These are phyloP conservation scores for Dioctria rufipes DNA, from an alignment of 2,888 invertebrate genomes.

Conservation along the genomic window DNA sequence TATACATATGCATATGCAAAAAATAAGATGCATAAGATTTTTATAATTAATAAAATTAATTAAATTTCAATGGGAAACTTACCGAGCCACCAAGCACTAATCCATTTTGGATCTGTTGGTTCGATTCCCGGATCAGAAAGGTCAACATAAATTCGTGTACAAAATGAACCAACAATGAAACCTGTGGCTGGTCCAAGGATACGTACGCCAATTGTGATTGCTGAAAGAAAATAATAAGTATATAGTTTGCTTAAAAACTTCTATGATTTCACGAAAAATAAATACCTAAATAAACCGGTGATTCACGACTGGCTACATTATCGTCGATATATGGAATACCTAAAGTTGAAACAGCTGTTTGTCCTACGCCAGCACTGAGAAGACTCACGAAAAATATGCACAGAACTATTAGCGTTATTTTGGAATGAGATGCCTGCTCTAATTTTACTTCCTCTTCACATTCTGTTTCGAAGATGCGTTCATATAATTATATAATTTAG, in stretches of 20 bases:
- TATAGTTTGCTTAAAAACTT: conserved; percentile 11
- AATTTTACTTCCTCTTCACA: conserved; percentile 77
- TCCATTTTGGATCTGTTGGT: conserved; percentile 89
- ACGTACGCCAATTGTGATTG: conserved; percentile 92
- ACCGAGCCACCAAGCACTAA: conserved; percentile 98
- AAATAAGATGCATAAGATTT: no score
- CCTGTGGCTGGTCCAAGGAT: conserved; percentile 93
- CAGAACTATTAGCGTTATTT: conserved; percentile 85
- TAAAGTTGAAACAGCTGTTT: conserved; percentile 92
- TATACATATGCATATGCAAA: no score
- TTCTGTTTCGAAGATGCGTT: conserved; percentile 61
- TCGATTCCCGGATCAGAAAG: conserved; percentile 84
- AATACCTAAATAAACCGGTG: conserved; percentile 91
- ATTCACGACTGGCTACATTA: conserved; percentile 92
- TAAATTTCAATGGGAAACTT: conserved; percentile 67
- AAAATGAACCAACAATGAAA: conserved; percentile 90
- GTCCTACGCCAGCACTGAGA: conserved; percentile 91
- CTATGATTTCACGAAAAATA: conserved; percentile 66
- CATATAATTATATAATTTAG: conserved; percentile 28
- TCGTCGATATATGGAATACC: conserved; percentile 96
- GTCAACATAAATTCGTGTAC: conserved; percentile 90
- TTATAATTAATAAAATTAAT: no score
- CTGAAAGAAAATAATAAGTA: conserved; percentile 71
- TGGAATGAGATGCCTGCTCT: conserved; percentile 80
- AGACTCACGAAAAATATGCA: conserved; percentile 91